Base-by-base conservation (phyloP, 2,113 vertebrate species). In the Brienomyrus longianalis region DNA sequence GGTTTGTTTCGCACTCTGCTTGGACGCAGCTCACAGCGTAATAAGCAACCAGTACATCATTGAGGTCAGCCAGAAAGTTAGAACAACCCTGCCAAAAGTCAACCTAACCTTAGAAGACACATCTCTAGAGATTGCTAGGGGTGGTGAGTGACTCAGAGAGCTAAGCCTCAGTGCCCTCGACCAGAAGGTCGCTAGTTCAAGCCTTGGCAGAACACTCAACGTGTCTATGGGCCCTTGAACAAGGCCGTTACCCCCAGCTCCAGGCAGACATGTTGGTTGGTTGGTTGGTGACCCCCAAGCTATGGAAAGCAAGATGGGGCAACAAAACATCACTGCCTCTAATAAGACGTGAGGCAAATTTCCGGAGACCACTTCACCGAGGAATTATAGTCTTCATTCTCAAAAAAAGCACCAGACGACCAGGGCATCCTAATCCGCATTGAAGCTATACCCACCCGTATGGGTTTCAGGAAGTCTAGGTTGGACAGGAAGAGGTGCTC, bases 401-500 rank as follows among this genome's bases (percentile, higher is more conserved):
- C 10, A 70, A 70, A 5, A 13, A 31, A 31, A 31, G 62, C 62
- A 4, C 10, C 10, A 31, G 27, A 70, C 3, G 3, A 31, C 62
- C 56, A 0, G 70, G 54, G 47, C 51, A 47, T 7, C 5, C 5
- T 27, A 9, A 84, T 31, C 50, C 39, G 48, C 31, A 23, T n/a
- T 23, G 1, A 31, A 39, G 13, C 3, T 80, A 6, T 51, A 92
- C 94, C 96, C 93, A 98, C 97, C 95, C 93, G 92, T 66, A 98
- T 83, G 1, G 97, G 97, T 91, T 96, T 97, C 31, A 98, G 87
- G 93, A 97, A 96, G 95, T 97, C 95, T 93, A 98, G 89, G 91
- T 97, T 97, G 88, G 92, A 92, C 89, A 91, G 93, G 59, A 98
- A 97, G 56, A 91, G 92, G 39, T 92, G 91, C 90, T 97, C 96